Conservation (phyloP, 2,888 invertebrate species). For the Monopis laevigella region DNA sequence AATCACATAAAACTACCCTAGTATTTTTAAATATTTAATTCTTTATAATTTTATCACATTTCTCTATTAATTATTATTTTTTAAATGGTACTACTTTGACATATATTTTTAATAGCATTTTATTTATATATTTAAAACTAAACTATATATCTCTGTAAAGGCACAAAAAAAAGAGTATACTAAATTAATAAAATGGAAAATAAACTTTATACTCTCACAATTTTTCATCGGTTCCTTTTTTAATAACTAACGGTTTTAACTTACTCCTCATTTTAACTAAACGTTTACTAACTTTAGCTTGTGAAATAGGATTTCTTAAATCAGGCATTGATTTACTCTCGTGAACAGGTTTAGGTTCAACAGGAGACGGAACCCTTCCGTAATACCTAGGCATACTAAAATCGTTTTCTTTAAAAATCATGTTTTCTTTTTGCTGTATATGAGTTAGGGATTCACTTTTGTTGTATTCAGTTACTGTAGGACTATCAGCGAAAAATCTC, state of each 20-base stretch:
- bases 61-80: too few relatives aligned
- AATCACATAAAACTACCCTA: too few relatives aligned
- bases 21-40: too few relatives aligned
- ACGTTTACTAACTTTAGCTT: slow-evolving; percentile 49
- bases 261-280: slow-evolving; percentile 50
- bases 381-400: slow-evolving; percentile 73
- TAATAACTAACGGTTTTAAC: slow-evolving; percentile 55
- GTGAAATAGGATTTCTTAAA: slow-evolving; percentile 37
- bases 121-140: too few relatives aligned
- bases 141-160: neutral
- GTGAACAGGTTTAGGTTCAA: slow-evolving; percentile 37
- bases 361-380: slow-evolving; percentile 42
- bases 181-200: neutral
- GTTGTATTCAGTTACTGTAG: slow-evolving; percentile 45
- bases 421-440: slow-evolving; percentile 61
- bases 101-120: too few relatives aligned
- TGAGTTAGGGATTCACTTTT: slow-evolving; percentile 53
- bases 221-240: slow-evolving; percentile 52
- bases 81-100: too few relatives aligned
- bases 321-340: slow-evolving; percentile 64
- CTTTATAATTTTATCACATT: too few relatives aligned
- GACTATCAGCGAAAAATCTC: slow-evolving; percentile 53
- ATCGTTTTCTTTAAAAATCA: slow-evolving; percentile 58
- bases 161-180: neutral
- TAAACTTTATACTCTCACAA: slow-evolving; percentile 23